Conservation (phyloP, 1,140 invertebrate genomes). For the Lepeophtheirus salmonis region DNA sequence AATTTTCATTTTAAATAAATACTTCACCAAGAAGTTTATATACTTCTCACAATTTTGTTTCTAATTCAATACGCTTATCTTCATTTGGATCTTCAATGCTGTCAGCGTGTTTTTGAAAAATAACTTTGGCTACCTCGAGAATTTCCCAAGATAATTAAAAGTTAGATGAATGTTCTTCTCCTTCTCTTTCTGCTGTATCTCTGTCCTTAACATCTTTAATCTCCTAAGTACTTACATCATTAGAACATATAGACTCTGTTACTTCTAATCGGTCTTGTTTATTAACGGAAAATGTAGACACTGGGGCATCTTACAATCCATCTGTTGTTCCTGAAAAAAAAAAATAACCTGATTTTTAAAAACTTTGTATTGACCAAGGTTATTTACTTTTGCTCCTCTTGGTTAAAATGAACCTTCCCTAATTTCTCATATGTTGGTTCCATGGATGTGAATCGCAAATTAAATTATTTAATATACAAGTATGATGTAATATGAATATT, state of each 20-base stretch:
- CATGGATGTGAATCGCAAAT: too few relatives aligned
- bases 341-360: too few relatives aligned
- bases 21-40: constrained; percentile 56
- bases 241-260: constrained; percentile 6
- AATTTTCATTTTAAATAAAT: constrained; percentile 60
- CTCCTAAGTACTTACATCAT: constrained; percentile 1
- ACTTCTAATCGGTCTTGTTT: too few relatives aligned
- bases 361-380: too few relatives aligned
- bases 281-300: too few relatives aligned
- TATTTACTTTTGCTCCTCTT: too few relatives aligned
- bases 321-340: too few relatives aligned
- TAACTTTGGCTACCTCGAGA: constrained; percentile 61
- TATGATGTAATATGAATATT: too few relatives aligned
- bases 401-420: too few relatives aligned
- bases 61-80: not conserved
- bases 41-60: constrained; percentile 45
- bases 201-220: constrained; percentile 16
- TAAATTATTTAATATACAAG: too few relatives aligned
- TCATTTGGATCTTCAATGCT: not conserved
- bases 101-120: constrained; percentile 35
- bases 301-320: too few relatives aligned
- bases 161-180: constrained; percentile 46
- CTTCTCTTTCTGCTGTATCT: constrained; percentile 24
- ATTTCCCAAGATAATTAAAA: constrained; percentile 77
- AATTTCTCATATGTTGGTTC: too few relatives aligned